phyloP scores from a whole-genome alignment of 2,888 invertebrate genomes.

The Ophioninae sp. region DNA sequence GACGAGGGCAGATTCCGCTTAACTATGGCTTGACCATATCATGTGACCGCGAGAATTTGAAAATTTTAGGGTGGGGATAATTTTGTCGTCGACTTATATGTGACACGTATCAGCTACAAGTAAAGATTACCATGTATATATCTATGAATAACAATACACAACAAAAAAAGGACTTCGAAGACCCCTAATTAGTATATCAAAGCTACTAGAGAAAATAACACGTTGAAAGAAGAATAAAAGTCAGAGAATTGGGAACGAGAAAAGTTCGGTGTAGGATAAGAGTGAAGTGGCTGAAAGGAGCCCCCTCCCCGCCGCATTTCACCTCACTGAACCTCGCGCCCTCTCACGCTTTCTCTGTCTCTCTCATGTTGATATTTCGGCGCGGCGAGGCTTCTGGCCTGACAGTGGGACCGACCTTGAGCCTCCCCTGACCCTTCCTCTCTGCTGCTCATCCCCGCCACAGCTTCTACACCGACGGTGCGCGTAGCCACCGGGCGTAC shows the following conservation, averaged over 20 bases:
- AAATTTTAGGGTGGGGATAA: too few species aligned
- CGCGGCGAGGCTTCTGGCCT: slow-evolving; percentile 64
- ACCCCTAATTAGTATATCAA: background rate
- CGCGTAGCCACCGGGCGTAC: slow-evolving; percentile 35
- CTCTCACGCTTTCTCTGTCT: slow-evolving; percentile 39
- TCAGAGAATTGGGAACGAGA: slow-evolving; percentile 28
- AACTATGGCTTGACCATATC: too few species aligned
- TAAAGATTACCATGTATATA: too few species aligned
- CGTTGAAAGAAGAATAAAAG: slow-evolving; percentile 17
- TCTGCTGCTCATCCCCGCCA: slow-evolving; percentile 52
- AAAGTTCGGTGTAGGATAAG: slow-evolving; percentile 33
- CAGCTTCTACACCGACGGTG: slow-evolving; percentile 22
- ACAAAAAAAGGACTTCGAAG: background rate
- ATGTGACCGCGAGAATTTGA: too few species aligned
- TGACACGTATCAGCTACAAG: too few species aligned
- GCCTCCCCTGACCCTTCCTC: slow-evolving; percentile 66
- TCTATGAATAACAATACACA: too few species aligned
- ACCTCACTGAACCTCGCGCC: slow-evolving; percentile 20
- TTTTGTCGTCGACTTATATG: too few species aligned
- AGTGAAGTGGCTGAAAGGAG: slow-evolving; percentile 51
- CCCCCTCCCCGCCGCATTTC: background rate
- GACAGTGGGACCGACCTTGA: slow-evolving; percentile 69
- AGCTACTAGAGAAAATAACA: slow-evolving; percentile 14
- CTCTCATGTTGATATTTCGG: slow-evolving; percentile 63
- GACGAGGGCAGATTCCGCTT: too few species aligned